Conservation (phyloP, 2,113 vertebrate species). For the Erinaceus europaeus region DNA sequence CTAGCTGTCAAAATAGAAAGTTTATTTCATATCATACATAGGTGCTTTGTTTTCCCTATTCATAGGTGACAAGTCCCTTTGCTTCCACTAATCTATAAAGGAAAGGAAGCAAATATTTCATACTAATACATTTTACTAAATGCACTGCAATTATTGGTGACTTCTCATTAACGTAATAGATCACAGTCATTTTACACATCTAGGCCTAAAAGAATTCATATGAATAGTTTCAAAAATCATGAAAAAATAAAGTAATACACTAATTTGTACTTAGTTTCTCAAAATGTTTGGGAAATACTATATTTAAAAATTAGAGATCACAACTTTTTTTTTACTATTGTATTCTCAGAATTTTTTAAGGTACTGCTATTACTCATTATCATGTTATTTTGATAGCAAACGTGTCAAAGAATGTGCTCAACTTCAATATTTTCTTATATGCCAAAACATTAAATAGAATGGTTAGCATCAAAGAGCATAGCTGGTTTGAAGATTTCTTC, state of each 20-base stretch:
- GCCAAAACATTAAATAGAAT: conserved; percentile 9
- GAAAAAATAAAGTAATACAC: conserved; percentile 13
- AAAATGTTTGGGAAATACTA: not conserved
- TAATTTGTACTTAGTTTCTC: not conserved
- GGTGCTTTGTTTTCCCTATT: not conserved
- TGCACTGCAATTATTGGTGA: not conserved
- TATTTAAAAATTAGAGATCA: conserved; percentile 34
- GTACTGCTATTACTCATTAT: not conserved
- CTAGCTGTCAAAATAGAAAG: not conserved
- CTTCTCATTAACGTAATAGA: conserved; percentile 26
- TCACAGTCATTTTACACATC: conserved; percentile 9
- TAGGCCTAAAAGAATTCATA: not conserved
- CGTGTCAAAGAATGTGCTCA: not conserved
- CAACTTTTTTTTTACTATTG: not conserved
- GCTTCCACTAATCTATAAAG: conserved; percentile 4
- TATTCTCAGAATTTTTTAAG: not conserved
- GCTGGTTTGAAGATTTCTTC: conserved; percentile 42
- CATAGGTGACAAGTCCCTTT: not conserved
- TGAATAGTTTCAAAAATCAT: not conserved
- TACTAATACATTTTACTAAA: not conserved
- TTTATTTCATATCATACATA: not conserved
- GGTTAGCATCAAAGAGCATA: conserved; percentile 4
- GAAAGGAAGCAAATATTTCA: conserved; percentile 1
- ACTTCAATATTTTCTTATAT: not conserved
- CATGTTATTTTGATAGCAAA: conserved; percentile 6